These are phyloP conservation scores for Siphonodentalium dalli DNA, from an alignment of 2,888 invertebrate genomes.

Conservation along the genomic window DNA sequence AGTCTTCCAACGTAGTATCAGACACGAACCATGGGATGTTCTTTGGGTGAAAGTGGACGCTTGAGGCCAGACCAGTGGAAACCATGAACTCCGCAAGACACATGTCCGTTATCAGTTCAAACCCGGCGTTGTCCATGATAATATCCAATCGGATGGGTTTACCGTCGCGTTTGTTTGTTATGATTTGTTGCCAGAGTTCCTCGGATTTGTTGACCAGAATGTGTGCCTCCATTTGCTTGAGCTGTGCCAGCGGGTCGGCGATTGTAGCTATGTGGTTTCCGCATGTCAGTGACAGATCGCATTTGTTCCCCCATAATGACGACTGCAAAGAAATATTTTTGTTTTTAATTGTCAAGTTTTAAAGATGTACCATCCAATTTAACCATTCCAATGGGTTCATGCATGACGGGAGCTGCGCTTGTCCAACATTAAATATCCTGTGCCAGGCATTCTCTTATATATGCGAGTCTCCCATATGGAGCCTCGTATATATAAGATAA, in stretches of 20 bases:
- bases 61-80: conserved; percentile 70
- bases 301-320: conserved; percentile 93
- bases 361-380: too few relatives aligned
- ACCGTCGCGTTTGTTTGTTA: too few relatives aligned
- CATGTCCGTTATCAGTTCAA: conserved; percentile 89
- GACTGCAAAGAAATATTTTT: too few relatives aligned
- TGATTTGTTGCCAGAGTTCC: conserved; percentile 69
- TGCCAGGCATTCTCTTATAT: too few relatives aligned
- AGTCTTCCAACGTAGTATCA: conserved; percentile 81
- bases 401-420: too few relatives aligned
- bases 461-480: too few relatives aligned
- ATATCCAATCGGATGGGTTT: conserved; percentile 48
- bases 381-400: too few relatives aligned
- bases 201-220: conserved; percentile 73
- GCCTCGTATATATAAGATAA: too few relatives aligned
- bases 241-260: conserved; percentile 70
- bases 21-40: conserved; percentile 95
- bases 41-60: conserved; percentile 85
- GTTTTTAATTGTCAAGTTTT: too few relatives aligned
- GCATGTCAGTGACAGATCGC: conserved; percentile 85
- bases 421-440: too few relatives aligned
- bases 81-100: conserved; percentile 84
- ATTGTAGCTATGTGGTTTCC: conserved; percentile 73
- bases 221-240: conserved; percentile 69
- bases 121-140: conserved; percentile 91